Percentiles rank a stretch among this genome's conserved stretches.
phyloP scores from a whole-genome alignment of 2,888 invertebrate genomes.

The Tinea trinotella region DNA sequence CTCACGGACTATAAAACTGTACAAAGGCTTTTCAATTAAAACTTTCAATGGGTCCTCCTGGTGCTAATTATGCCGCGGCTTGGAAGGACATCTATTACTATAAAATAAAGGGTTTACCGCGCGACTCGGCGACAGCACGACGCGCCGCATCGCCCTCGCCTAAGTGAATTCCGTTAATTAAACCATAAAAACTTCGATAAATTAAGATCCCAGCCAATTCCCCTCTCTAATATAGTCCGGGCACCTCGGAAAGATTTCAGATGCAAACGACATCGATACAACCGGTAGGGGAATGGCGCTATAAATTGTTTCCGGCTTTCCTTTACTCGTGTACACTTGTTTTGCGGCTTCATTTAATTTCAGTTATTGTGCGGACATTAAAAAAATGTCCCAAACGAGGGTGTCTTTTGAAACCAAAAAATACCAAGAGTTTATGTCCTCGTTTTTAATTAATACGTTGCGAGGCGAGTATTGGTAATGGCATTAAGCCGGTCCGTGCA shows the following conservation, averaged over 20 bases:
- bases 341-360: conserved; percentile 51
- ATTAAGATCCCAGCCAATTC: conserved; percentile 72
- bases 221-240: conserved; percentile 62
- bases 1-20: conserved; percentile 61
- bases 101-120: conserved; percentile 56
- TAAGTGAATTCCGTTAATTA: conserved; percentile 75
- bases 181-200: conserved; percentile 75
- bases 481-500: conserved; percentile 10
- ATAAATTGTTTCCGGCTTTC: conserved; percentile 48
- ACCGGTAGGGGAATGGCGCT: conserved; percentile 38
- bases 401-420: not conserved
- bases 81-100: conserved; percentile 57
- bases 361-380: conserved; percentile 22
- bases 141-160: conserved; percentile 38
- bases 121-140: conserved; percentile 32
- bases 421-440: not conserved
- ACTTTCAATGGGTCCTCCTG: conserved; percentile 55
- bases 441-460: not conserved
- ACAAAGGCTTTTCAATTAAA: conserved; percentile 71
- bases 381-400: not conserved
- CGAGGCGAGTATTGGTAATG: not conserved
- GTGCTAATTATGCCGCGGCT: conserved; percentile 58
- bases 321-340: conserved; percentile 40
- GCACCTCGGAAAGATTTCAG: conserved; percentile 59
- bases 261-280: conserved; percentile 68